Evolutionary conservation across 2,888 invertebrate species (phyloP), one percentile per base, ranked within the genome.

Genomic region (Hyposoter dolosus): DNA sequence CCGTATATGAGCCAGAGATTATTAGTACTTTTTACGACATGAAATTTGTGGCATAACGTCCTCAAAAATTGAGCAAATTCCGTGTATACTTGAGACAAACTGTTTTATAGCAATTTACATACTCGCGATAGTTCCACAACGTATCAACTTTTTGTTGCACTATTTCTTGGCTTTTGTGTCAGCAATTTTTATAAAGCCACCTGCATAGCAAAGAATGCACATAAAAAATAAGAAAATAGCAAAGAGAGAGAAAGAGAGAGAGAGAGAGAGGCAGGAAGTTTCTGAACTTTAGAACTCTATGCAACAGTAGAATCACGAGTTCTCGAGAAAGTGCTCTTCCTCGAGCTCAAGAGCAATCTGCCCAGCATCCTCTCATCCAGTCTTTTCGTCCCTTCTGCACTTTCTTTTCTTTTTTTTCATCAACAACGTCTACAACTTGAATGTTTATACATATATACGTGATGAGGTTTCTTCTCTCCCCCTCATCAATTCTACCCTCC

Each of bases 251-350:
- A 43, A 10, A 45, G 43, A 40, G 28, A 43, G 53, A 43, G 35
- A 35, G 19, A 50, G 40, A 50, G 17, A 40, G 28, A 28, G 53
- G 19, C 28, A 28, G 32, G 63, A 71, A 45, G 6, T n/a, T 60
- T 45, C 19, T 9, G 5, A 53, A 71, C 40, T n/a, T 66, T 40
- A 66, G 4, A 53, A 53, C 66, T 4, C 45, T 10, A 53, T 66
- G 68, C 66, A 68, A 77, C 68, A 53, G 68, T 66, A 28, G 43
- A 78, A 78, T 66, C 53, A 77, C 77, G 77, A 68, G 68, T 77
- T 40, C 66, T 66, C 77, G 66, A 77, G 50, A 40, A 66, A 77
- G 47, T 77, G 66, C 23, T 77, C 50, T 66, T 77, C 50, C 40
- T 53, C 50, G 66, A 53, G 28, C 35, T 76, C 76, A 17, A 66